These are phyloP conservation scores for Cnemophilus loriae DNA, from an alignment of 2,113 vertebrate genomes.

Conservation along the genomic window DNA sequence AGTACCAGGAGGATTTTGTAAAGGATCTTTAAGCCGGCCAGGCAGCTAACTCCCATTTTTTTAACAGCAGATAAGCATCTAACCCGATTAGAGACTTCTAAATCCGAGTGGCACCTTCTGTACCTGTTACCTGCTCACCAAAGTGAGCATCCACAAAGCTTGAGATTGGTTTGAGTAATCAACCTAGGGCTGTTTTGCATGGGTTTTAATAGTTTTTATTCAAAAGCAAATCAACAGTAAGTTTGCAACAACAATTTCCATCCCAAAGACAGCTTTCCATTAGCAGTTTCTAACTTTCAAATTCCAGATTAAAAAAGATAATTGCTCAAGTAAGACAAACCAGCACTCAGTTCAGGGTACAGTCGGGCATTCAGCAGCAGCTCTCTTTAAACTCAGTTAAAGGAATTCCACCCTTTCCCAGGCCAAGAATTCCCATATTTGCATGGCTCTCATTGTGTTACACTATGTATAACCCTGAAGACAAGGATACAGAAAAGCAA, in stretches of 20 bases:
- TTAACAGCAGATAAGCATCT: neutral
- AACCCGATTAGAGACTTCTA: neutral
- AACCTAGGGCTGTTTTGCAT: neutral
- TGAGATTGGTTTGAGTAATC: neutral
- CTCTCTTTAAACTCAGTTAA: neutral
- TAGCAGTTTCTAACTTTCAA: neutral
- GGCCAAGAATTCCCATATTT: neutral
- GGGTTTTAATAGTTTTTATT: neutral
- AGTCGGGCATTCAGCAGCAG: neutral
- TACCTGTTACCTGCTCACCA: neutral
- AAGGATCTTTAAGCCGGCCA: neutral
- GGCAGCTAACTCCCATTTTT: neutral
- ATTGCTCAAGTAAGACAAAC: neutral
- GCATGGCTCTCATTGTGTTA: neutral
- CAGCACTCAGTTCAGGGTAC: neutral
- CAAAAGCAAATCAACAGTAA: neutral
- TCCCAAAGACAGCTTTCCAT: neutral
- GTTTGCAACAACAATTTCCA: neutral
- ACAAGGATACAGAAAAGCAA: neutral
- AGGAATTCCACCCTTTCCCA: neutral
- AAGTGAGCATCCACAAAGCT: neutral
- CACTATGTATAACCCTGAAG: neutral
- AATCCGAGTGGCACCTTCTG: neutral
- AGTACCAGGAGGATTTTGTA: slow-evolving; percentile 7
- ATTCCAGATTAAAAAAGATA: neutral